Percentiles rank a stretch among this genome's conserved stretches.
These are phyloP conservation scores for Onychorhynchus coronatus DNA, from an alignment of 2,113 vertebrate genomes.

Conservation along the genomic window DNA sequence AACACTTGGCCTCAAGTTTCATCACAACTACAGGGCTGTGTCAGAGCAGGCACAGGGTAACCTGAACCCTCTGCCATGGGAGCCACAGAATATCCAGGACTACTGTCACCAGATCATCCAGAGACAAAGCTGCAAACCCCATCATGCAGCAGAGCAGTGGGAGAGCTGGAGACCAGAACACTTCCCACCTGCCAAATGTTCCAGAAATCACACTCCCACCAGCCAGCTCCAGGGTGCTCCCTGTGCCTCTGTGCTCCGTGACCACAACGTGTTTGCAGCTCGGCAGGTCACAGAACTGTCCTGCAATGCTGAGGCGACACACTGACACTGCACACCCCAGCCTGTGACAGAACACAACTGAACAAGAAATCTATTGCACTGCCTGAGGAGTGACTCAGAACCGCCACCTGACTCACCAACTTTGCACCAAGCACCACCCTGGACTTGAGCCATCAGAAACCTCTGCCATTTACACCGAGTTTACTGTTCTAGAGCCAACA, in stretches of 20 bases:
- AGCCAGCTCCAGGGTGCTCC: not conserved
- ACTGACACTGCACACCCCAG: not conserved
- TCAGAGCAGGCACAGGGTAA: not conserved
- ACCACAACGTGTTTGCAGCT: not conserved
- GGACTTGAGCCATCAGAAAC: not conserved
- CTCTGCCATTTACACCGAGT: not conserved
- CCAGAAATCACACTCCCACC: not conserved
- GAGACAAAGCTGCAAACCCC: not conserved
- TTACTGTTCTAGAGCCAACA: not conserved
- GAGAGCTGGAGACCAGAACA: not conserved
- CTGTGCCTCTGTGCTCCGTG: not conserved
- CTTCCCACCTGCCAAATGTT: not conserved
- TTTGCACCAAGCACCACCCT: not conserved
- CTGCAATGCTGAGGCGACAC: not conserved
- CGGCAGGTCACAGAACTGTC: not conserved
- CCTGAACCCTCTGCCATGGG: not conserved
- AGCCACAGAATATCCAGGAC: not conserved
- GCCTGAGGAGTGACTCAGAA: slow-evolving; percentile 26
- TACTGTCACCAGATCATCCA: not conserved
- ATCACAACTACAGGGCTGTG: not conserved
- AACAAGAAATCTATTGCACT: not conserved
- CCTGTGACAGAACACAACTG: not conserved
- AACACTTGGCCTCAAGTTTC: not conserved
- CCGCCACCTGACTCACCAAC: not conserved
- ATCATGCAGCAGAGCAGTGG: not conserved